A percentile compares a stretch with the other conserved stretches of the same genome.
Conservation (phyloP, 2,113 vertebrate species). For the Gymnorhina tibicen region DNA sequence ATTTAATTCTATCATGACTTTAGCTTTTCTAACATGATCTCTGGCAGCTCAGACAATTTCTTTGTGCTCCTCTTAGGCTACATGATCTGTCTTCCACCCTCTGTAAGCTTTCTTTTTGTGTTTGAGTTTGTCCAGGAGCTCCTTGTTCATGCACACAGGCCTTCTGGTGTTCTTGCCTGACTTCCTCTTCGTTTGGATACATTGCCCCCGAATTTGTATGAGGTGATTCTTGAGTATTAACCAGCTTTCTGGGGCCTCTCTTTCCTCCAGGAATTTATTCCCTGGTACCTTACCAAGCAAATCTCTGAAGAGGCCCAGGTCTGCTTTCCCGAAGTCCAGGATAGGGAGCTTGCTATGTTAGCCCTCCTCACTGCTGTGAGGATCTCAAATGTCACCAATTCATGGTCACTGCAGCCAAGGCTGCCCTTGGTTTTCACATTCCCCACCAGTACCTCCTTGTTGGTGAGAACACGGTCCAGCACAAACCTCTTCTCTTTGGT, state of each 20-base stretch:
- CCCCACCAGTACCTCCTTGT: not conserved
- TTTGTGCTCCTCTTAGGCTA: not conserved
- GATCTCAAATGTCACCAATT: not conserved
- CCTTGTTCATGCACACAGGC: not conserved
- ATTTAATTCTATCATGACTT: not conserved
- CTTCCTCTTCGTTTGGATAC: not conserved
- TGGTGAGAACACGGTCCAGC: not conserved
- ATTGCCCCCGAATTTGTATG: fast-evolving
- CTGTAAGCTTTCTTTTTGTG: not conserved
- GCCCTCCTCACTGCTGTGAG: not conserved
- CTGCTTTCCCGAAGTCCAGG: not conserved
- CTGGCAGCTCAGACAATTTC: not conserved
- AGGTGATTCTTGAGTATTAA: not conserved
- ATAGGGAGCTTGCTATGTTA: not conserved
- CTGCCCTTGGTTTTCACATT: not conserved
- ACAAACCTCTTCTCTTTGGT: not conserved
- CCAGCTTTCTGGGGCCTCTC: not conserved
- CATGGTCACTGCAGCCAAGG: not conserved
- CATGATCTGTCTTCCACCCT: not conserved
- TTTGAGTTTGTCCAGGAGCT: not conserved
- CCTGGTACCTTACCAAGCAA: not conserved
- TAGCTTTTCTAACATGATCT: not conserved
- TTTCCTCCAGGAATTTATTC: not conserved
- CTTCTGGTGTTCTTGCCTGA: not conserved
- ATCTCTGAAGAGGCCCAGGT: not conserved